Evolutionary conservation across 2,113 vertebrate species (phyloP).

Genomic region (Halcyon malimbica): DNA sequence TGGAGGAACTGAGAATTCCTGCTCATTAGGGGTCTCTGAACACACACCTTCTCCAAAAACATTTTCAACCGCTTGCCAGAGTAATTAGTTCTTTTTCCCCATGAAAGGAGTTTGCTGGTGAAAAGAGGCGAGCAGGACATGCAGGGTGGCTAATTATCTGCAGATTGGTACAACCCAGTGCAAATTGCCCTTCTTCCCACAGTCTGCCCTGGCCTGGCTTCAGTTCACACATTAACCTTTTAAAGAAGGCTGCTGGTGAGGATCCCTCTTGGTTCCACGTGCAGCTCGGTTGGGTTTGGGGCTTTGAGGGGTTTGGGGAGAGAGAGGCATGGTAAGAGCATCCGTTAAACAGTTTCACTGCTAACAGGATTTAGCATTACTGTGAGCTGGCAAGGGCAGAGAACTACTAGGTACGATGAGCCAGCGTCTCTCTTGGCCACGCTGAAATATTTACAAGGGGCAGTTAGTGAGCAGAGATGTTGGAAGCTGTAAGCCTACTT

Average conservation of each 20-base stretch:
- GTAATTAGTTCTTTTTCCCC: neutral
- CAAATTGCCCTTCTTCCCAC: slow-evolving; percentile 46
- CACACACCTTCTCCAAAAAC: neutral
- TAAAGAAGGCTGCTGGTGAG: neutral
- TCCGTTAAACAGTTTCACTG: neutral
- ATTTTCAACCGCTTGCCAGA: neutral
- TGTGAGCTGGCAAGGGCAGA: neutral
- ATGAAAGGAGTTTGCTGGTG: neutral
- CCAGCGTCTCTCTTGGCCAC: neutral
- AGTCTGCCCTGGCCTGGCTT: neutral
- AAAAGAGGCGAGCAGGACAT: neutral
- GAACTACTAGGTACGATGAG: neutral
- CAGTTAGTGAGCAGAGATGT: neutral
- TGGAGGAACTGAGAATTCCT: neutral
- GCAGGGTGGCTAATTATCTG: slow-evolving; percentile 41
- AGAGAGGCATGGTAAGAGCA: neutral
- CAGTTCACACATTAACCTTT: neutral
- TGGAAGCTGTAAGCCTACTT: neutral
- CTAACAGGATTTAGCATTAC: neutral
- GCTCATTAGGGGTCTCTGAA: neutral
- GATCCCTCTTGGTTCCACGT: neutral
- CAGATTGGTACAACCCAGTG: neutral
- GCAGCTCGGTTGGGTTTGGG: neutral
- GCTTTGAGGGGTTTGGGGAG: neutral
- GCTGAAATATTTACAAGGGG: neutral